Conservation (phyloP, 2,113 vertebrate species). For the Rhynchomys soricoides region DNA sequence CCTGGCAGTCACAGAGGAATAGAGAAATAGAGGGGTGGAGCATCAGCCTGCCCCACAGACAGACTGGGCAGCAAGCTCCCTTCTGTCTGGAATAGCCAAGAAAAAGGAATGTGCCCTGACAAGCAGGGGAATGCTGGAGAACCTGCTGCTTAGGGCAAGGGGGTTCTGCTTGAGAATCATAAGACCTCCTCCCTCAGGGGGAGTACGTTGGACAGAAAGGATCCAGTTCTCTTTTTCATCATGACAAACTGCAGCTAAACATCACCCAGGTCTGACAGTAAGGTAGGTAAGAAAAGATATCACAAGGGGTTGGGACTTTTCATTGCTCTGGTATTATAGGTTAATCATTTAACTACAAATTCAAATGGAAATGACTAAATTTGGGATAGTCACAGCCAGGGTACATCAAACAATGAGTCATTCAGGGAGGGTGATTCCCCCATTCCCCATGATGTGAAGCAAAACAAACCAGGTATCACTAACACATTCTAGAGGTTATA, state of each 20-base stretch:
- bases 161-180: neutral
- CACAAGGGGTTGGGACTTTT: neutral
- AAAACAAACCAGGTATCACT: neutral
- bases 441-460: neutral
- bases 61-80: neutral
- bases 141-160: neutral
- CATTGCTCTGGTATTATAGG: neutral
- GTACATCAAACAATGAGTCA: constrained; percentile 51
- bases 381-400: neutral
- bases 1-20: neutral
- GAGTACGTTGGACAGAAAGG: neutral
- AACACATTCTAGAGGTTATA: neutral
- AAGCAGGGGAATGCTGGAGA: neutral
- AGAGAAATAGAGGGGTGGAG: neutral
- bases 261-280: neutral
- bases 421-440: neutral
- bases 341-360: constrained; percentile 74
- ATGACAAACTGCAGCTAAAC: neutral
- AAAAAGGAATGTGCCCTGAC: neutral
- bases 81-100: neutral
- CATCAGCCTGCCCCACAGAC: neutral
- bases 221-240: neutral
- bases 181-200: neutral
- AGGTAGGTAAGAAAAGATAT: neutral
- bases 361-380: constrained; percentile 69